Base-by-base conservation (phyloP, 2,888 invertebrate genomes). In the Apamea epomidion region DNA sequence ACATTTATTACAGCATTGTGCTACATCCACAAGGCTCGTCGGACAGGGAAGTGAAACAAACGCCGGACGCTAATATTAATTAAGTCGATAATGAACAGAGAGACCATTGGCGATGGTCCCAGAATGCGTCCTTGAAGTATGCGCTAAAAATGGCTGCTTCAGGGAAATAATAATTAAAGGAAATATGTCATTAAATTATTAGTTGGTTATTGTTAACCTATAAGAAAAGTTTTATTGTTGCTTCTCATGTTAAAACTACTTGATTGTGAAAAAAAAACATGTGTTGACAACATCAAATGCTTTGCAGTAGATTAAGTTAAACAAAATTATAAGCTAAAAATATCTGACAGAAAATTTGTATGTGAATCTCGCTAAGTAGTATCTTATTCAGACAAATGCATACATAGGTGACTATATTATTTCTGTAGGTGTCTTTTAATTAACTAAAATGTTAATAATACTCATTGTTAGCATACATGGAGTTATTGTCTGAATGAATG, bases 1-100 rank as follows among this genome's bases (percentile, higher is more conserved):
- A 95, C 95, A 93, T 96, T 95, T 95, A 96, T 95, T 94, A 93
- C 94, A 93, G 95, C 93, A 96, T 96, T 96, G 96, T 96, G 93
- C 93, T 91, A 91, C 92, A 92, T 90, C 90, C 90, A 90, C 94
- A 94, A 95, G 95, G 94, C 92, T 92, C 91, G 84, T 79, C 90
- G 88, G 90, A 95, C 94, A 88, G 94, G 97, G 97, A 97, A 97
- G 95, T 93, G 88, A 93, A 93, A 97, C 97, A 97, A 97, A 96
- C 94, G 93, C 94, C 96, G 96, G 97, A 97, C 93, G 94, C 93
- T 86, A 90, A 94, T 95, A 96, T 95, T 95, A 95, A 96, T 95
- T 94, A 94, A 94, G 92, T 92, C 94, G 94, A 95, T 95, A 94
- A 94, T 95, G 92, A 93, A 92, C 91, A 85, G 90, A 85, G 90